These are phyloP conservation scores for Cheirogaleus medius DNA, from an alignment of 2,113 vertebrate genomes.

Conservation along the genomic window DNA sequence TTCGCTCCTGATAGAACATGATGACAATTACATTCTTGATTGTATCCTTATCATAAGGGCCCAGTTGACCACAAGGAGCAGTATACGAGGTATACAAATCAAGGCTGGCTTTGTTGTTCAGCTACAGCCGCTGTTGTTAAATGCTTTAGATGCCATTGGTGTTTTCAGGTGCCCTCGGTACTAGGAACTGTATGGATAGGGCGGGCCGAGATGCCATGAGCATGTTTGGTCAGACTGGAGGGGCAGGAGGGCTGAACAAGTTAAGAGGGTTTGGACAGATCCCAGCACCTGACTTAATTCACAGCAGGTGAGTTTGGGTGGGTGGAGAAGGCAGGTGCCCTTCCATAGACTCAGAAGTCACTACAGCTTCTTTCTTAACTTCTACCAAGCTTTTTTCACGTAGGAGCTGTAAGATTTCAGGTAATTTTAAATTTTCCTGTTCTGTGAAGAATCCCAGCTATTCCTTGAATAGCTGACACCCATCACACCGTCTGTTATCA, in stretches of 20 bases:
- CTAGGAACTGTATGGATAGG: background rate
- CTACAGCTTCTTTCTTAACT: background rate
- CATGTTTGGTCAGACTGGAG: rapidly evolving
- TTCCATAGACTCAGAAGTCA: rapidly evolving
- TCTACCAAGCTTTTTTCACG: background rate
- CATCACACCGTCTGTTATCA: background rate
- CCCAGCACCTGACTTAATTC: too few species aligned
- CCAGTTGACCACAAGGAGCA: too few species aligned
- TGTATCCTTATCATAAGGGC: background rate
- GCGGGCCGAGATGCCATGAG: background rate
- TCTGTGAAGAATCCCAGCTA: background rate
- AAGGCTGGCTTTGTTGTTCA: background rate
- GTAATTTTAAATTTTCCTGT: background rate
- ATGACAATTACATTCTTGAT: background rate
- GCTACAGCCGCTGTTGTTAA: background rate
- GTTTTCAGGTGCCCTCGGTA: rapidly evolving
- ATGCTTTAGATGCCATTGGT: background rate
- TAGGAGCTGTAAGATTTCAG: background rate
- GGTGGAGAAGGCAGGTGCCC: too few species aligned
- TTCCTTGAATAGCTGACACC: background rate
- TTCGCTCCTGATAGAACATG: background rate
- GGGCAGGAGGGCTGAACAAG: rapidly evolving
- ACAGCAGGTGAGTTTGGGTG: rapidly evolving
- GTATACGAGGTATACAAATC: rapidly evolving
- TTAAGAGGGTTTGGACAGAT: background rate